Evolutionary conservation across 2,888 invertebrate genomes (phyloP).

Genomic region (Neoitamus cyanurus): DNA sequence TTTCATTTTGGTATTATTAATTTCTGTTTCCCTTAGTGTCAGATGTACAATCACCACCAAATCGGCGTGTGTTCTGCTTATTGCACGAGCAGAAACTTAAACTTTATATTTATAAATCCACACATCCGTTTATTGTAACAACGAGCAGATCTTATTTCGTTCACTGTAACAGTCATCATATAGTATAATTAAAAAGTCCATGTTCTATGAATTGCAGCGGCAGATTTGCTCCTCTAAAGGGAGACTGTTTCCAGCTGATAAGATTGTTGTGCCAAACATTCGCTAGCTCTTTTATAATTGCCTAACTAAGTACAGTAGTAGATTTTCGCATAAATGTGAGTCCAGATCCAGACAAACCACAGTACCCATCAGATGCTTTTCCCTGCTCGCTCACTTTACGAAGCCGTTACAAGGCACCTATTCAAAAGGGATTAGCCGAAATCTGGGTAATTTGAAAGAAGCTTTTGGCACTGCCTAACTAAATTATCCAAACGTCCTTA

Average conservation of each 20-base stretch:
- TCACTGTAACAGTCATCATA: no score
- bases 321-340: background rate
- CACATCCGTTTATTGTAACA: no score
- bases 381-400: background rate
- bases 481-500: background rate
- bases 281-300: background rate
- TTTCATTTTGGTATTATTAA: no score
- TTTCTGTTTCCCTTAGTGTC: no score
- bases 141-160: no score
- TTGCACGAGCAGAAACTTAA: no score
- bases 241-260: background rate
- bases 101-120: no score
- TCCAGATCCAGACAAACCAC: background rate
- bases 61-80: no score
- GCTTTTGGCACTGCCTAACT: background rate
- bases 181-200: no score
- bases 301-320: background rate
- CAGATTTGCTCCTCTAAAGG: background rate
- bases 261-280: background rate
- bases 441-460: slow-evolving; percentile 3
- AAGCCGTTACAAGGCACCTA: background rate
- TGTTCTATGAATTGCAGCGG: no score
- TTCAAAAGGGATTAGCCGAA: slow-evolving; percentile 18
- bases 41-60: no score
- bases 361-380: slow-evolving; percentile 30